Base-by-base conservation (phyloP, 2,888 invertebrate species). In the Agrilus biguttatus region DNA sequence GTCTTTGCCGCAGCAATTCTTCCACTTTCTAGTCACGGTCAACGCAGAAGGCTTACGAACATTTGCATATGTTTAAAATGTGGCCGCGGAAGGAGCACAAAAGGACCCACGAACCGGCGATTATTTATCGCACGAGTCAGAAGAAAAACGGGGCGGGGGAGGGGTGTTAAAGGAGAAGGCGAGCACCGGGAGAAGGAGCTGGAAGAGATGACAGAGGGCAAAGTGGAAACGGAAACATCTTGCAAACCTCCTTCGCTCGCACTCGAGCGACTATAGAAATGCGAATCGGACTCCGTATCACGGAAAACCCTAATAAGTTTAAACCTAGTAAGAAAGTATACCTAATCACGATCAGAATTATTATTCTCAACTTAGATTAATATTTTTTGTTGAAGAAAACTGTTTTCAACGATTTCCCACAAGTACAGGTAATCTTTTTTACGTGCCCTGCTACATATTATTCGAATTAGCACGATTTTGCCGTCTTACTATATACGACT, bases 61-160 rank as follows among this genome's bases (percentile, higher is more conserved):
- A 66, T 66, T 66, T 65, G 64, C 66, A 66, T 66, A 63, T 56
- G 62, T 63, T 65, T 63, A 63, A 64, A 63, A 64, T 62, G 65
- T 64, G 64, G 60, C 60, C 62, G 58, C 60, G 57, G 57, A 55
- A 54, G 50, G 57, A 55, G 55, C 61, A 65, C 61, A 63, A 63
- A 65, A 60, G 60, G 60, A 55, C 55, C 57, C 64, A 63, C 63
- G 63, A 59, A 61, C 55, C 50, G 54, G 56, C 62, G 60, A 66
- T 64, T 65, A 65, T 64, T 65, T 64, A 66, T 66, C 62, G 57
- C 59, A 53, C 53, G 49, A 50, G 44, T 40, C 45, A 21, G 21
- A 21, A 21, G 21, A 21, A 21, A 21, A 21, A 21, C 21, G 21
- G 2, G 21, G 6, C 21, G 21, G 4, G 21, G 21, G 21, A 51